phyloP scores from a whole-genome alignment of 2,113 vertebrate species.

The Ailurus styani region DNA sequence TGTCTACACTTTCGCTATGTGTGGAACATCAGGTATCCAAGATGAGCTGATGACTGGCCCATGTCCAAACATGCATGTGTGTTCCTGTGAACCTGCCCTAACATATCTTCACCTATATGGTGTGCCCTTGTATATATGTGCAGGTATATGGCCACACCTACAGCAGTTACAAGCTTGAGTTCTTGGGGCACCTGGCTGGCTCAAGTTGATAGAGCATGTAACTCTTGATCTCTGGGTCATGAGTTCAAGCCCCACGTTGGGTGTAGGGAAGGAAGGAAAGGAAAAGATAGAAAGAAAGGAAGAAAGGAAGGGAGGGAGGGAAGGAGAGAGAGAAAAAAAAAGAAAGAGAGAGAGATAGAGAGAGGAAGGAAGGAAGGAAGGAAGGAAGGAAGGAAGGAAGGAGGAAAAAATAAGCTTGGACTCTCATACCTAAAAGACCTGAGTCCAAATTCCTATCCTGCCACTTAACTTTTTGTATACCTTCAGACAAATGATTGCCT shows the following conservation, averaged over 20 bases:
- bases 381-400: too few relatives aligned
- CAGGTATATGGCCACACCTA: background rate
- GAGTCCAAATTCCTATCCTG: background rate
- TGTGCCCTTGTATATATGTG: background rate
- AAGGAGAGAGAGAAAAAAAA: too few relatives aligned
- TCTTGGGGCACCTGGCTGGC: background rate
- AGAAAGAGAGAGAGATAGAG: background rate
- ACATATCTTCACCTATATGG: background rate
- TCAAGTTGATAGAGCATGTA: background rate
- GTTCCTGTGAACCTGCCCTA: background rate
- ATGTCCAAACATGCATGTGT: background rate
- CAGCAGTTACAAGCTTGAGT: background rate
- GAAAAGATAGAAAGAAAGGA: too few relatives aligned
- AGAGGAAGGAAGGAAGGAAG: too few relatives aligned
- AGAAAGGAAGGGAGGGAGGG: too few relatives aligned
- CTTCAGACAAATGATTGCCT: background rate
- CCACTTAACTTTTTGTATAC: background rate
- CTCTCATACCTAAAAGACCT: background rate
- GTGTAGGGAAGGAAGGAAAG: background rate
- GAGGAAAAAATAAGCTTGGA: background rate
- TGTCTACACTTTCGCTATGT: background rate
- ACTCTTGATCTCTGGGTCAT: background rate
- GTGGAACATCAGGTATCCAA: background rate
- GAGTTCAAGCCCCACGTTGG: background rate
- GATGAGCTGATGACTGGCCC: background rate